Percentiles rank a stretch among this genome's conserved stretches.
Evolutionary conservation across 2,797 vertebrate species (phyloP).

Genomic region (Otolemur crassicaudatus): DNA sequence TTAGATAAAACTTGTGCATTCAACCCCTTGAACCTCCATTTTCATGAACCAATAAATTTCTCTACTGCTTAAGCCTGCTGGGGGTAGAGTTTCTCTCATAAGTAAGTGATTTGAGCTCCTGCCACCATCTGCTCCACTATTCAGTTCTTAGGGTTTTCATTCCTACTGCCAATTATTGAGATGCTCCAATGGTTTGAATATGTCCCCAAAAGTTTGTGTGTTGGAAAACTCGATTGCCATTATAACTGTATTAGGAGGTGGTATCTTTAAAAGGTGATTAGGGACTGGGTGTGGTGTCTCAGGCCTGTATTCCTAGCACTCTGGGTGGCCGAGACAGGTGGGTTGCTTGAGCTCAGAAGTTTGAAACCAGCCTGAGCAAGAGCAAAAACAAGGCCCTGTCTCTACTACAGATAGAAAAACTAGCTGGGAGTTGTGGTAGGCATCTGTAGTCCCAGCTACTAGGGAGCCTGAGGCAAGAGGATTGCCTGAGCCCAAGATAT

Average conservation of each 20-base stretch:
- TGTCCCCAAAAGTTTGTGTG: neutral
- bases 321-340: too few species aligned
- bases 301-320: too few species aligned
- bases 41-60: neutral
- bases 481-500: too few species aligned
- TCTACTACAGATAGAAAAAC: too few species aligned
- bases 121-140: neutral
- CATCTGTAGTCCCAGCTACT: too few species aligned
- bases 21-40: neutral
- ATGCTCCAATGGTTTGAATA: neutral
- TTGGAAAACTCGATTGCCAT: neutral
- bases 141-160: neutral
- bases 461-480: too few species aligned
- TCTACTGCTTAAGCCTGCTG: neutral
- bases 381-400: too few species aligned
- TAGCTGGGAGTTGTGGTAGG: too few species aligned
- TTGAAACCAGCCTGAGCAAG: too few species aligned
- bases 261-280: neutral
- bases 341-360: too few species aligned
- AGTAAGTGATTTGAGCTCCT: conserved; percentile 7
- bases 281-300: neutral
- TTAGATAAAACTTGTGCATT: conserved; percentile 36
- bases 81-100: neutral
- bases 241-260: neutral
- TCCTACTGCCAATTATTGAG: neutral